phyloP scores from a whole-genome alignment of 2,888 invertebrate genomes.

The Sesia bembeciformis region DNA sequence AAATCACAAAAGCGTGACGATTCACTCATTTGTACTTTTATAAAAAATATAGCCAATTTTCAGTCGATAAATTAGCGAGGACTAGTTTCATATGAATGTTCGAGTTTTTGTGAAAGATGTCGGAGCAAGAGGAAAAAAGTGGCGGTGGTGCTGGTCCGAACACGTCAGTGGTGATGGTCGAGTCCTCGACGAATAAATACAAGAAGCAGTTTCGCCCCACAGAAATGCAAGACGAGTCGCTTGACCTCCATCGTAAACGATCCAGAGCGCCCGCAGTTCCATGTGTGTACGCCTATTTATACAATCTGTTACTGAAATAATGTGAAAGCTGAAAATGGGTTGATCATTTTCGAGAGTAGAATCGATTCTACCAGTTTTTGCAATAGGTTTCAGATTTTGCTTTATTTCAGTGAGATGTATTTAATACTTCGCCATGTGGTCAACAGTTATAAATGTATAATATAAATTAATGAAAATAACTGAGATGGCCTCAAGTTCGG shows the following conservation, averaged over 20 bases:
- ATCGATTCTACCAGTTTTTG: too few relatives aligned
- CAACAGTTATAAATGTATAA: too few relatives aligned
- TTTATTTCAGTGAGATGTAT: too few relatives aligned
- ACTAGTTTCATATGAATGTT: constrained; percentile 43
- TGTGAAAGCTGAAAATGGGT: too few relatives aligned
- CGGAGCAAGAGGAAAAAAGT: constrained; percentile 47
- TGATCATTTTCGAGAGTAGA: too few relatives aligned
- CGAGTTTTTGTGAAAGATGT: constrained; percentile 40
- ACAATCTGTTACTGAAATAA: too few relatives aligned
- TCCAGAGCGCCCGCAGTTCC: constrained; percentile 44
- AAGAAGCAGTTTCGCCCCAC: constrained; percentile 32
- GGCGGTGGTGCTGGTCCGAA: constrained; percentile 17
- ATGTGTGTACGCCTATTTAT: constrained; percentile 22
- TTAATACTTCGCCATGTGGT: too few relatives aligned
- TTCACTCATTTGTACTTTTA: constrained; percentile 39
- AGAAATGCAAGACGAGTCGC: constrained; percentile 29
- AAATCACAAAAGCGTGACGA: constrained; percentile 57
- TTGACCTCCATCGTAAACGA: constrained; percentile 32
- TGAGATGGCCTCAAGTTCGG: too few relatives aligned
- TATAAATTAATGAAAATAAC: too few relatives aligned
- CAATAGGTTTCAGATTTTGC: too few relatives aligned
- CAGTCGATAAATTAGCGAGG: constrained; percentile 39
- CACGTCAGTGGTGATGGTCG: constrained; percentile 34
- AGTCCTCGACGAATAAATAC: constrained; percentile 28
- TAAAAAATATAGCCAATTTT: constrained; percentile 38